Percentiles rank a stretch among this genome's conserved stretches.
phyloP scores from a whole-genome alignment of 1,140 invertebrate genomes.

The Musca domestica region DNA sequence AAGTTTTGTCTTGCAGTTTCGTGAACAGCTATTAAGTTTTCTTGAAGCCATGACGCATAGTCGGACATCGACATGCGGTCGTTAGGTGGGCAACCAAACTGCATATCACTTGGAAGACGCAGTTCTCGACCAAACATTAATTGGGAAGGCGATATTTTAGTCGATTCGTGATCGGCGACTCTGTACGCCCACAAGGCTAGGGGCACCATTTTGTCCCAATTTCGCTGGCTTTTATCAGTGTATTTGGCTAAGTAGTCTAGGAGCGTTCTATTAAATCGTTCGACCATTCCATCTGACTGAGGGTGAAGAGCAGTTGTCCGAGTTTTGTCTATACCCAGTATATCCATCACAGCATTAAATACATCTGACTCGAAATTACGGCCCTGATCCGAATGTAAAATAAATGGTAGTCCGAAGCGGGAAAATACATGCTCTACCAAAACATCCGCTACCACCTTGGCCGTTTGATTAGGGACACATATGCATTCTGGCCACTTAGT shows the following conservation, averaged over 20 bases:
- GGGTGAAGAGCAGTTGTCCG: slow-evolving; percentile 43
- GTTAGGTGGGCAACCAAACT: background rate
- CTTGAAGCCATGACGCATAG: background rate
- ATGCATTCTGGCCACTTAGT: slow-evolving; percentile 51
- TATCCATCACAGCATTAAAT: slow-evolving; percentile 34
- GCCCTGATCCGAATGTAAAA: slow-evolving; percentile 49
- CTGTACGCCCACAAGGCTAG: background rate
- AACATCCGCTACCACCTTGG: slow-evolving; percentile 40
- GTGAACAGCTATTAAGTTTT: background rate
- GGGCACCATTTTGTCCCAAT: slow-evolving; percentile 23
- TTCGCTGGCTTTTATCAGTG: slow-evolving; percentile 28
- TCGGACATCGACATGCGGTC: background rate
- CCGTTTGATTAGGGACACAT: slow-evolving; percentile 49
- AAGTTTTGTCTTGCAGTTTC: background rate
- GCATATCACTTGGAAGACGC: background rate
- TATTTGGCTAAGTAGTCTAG: slow-evolving; percentile 31
- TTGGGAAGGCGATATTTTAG: background rate
- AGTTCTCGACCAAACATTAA: background rate
- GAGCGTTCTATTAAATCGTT: slow-evolving; percentile 40
- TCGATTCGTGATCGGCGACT: background rate
- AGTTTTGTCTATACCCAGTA: slow-evolving; percentile 42
- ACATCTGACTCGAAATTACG: slow-evolving; percentile 38
- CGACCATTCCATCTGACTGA: slow-evolving; percentile 53
- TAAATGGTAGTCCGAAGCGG: slow-evolving; percentile 42
- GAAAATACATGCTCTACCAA: slow-evolving; percentile 36